Evolutionary conservation across 92 coral and sea anemone genomes (phyloP).

Genomic region (Palythoa heliodiscus): DNA sequence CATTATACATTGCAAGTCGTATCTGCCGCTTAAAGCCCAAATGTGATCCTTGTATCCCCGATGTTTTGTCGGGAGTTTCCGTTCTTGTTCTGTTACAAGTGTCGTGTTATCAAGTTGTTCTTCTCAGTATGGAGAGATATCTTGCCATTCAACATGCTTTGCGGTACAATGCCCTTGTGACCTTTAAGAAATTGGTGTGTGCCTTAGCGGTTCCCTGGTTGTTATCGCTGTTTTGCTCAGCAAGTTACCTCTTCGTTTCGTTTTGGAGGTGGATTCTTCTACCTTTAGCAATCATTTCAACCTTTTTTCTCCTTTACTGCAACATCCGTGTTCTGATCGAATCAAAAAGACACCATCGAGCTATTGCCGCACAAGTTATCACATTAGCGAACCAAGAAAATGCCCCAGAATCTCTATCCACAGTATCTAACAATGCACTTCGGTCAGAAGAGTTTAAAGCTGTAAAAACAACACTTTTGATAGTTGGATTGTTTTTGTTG

Average conservation of each 20-base stretch:
- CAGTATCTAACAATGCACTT: not conserved
- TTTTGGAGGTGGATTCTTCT: not conserved
- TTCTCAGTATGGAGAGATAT: conserved; percentile 1
- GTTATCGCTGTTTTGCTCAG: not conserved
- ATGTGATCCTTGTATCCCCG: not conserved
- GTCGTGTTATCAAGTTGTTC: not conserved
- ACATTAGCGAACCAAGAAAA: not conserved
- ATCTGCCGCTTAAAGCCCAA: not conserved
- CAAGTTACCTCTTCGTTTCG: not conserved
- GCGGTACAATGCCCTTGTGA: not conserved
- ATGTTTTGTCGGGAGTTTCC: not conserved
- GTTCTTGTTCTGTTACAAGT: not conserved
- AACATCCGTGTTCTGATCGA: not conserved
- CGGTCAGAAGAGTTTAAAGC: conserved; percentile 1
- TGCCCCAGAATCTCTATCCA: not conserved
- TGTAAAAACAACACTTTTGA: not conserved
- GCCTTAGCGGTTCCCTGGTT: not conserved
- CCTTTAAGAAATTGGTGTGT: not conserved
- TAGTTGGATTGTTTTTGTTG: not conserved
- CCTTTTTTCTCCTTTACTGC: not conserved
- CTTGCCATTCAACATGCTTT: not conserved
- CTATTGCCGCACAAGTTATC: not conserved
- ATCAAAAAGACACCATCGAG: not conserved
- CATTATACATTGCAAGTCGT: conserved; percentile 3
- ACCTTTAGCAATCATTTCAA: not conserved